Conservation (phyloP, 2,797 vertebrate species). For the Hylomyscus alleni region DNA sequence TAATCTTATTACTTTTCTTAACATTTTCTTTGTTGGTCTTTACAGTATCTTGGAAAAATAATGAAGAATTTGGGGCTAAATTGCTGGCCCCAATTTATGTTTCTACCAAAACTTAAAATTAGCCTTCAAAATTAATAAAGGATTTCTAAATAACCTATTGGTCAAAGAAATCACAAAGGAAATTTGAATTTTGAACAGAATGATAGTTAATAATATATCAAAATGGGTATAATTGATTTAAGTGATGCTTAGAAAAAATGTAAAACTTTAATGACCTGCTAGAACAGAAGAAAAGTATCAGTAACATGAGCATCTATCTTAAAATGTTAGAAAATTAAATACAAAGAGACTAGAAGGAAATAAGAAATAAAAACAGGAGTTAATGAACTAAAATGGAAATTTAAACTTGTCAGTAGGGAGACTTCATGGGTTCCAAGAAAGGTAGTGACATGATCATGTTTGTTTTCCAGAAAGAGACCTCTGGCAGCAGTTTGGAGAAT, state of each 20-base stretch:
- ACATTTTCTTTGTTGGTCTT: conserved; percentile 62
- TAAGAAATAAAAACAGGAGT: conserved; percentile 59
- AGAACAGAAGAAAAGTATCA: conserved; percentile 51
- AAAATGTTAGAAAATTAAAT: conserved; percentile 71
- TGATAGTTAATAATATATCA: conserved; percentile 54
- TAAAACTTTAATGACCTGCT: conserved; percentile 60
- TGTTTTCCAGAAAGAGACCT: conserved; percentile 87
- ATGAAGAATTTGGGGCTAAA: conserved; percentile 53
- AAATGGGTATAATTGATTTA: conserved; percentile 54
- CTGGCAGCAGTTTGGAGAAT: conserved; percentile 85
- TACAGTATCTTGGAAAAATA: conserved; percentile 40
- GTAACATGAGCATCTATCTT: conserved; percentile 47
- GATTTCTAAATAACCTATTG: conserved; percentile 47
- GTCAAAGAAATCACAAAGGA: conserved; percentile 7
- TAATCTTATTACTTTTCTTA: conserved; percentile 36
- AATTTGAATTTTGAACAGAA: conserved; percentile 66
- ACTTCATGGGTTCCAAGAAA: conserved; percentile 71
- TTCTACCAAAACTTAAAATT: conserved; percentile 59
- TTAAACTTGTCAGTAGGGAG: conserved; percentile 68
- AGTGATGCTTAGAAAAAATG: conserved; percentile 64
- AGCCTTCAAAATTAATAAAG: conserved; percentile 65
- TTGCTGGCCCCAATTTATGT: conserved; percentile 20
- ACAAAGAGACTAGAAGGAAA: conserved; percentile 66
- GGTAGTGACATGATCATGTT: conserved; percentile 84
- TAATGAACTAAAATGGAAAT: conserved; percentile 67